Base-by-base conservation (phyloP, 1,140 invertebrate species). In the Atta colombica region DNA sequence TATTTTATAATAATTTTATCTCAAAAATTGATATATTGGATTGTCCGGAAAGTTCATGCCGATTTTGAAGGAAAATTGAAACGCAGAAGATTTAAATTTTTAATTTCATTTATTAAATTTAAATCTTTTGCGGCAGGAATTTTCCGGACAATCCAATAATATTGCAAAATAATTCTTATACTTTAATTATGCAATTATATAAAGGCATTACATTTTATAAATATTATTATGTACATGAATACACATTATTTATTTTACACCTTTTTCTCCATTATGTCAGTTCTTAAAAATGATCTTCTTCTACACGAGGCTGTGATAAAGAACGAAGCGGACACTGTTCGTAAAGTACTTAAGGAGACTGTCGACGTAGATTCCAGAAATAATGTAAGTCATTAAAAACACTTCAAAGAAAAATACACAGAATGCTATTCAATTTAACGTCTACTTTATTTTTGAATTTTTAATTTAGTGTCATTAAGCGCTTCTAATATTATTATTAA, bases 251-350 rank as follows among this genome's bases (percentile, higher is more conserved):
- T 55, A 3, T 18, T 72, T 3, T 45, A 75, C 21, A 21, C 21
- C 1, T 18, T 58, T 16, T 58, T 8, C 14, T 45, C 4, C 16
- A 77, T 77, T 28, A 6, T 77, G 4, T 66, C 49, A 93, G 93
- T 93, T 81, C 95, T 97, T 82, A 96, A 97, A 90, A 97, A 97
- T 90, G 97, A 97, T 90, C 94, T 97, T 63, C 94, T 97, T 3
- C 95, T 97, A 0, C 97, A 97, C 92, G 97, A 97, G 92, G 97
- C 97, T 12, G 97, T 97, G 31, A 97, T 97, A 92, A 97, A 97
- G 91, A 97, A 97, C 90, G 97, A 97, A 91, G 94, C 96, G 0
- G 97, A 96, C 16, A 95, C 96, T 0, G 97, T 97, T 5, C 94
- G 95, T 66, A 96, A 96, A 91, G 96, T 97, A 28, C 94, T 97